Percentiles rank a stretch among this genome's conserved stretches.
Evolutionary conservation across 2,113 vertebrate genomes (phyloP).

Genomic region (Oreochromis spilurus): DNA sequence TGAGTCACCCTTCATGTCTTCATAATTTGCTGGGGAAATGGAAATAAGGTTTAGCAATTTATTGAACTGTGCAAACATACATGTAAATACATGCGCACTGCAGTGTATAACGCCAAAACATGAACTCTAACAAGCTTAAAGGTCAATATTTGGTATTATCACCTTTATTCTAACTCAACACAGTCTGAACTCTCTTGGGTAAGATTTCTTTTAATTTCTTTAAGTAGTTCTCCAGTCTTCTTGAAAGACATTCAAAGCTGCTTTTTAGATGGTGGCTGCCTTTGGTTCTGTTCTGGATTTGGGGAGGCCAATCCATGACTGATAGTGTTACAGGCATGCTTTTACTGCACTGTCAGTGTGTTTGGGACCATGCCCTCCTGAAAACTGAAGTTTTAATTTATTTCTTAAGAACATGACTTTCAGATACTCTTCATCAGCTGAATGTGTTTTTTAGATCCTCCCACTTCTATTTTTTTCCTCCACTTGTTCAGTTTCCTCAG

Average conservation of each 20-base stretch:
- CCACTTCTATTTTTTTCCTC: neutral
- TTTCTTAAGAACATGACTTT: neutral
- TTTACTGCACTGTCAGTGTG: accelerated
- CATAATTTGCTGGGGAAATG: neutral
- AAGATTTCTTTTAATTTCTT: neutral
- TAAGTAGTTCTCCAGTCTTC: neutral
- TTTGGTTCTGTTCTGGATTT: neutral
- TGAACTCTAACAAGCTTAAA: neutral
- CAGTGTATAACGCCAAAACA: neutral
- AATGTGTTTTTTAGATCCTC: neutral
- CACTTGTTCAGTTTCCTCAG: neutral
- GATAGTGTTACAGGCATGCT: accelerated
- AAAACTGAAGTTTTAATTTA: neutral
- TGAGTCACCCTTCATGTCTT: neutral
- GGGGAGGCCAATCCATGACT: neutral
- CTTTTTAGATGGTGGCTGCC: neutral
- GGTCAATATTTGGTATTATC: neutral
- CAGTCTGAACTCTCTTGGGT: neutral
- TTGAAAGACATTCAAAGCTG: neutral
- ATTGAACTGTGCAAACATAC: neutral
- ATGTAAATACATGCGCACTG: neutral
- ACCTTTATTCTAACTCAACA: neutral
- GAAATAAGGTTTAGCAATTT: neutral
- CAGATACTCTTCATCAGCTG: neutral
- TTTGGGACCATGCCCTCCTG: neutral